Percentiles rank a stretch among this genome's conserved stretches.
phyloP scores from a whole-genome alignment of 2,797 vertebrate genomes.

The Dryobates pubescens region DNA sequence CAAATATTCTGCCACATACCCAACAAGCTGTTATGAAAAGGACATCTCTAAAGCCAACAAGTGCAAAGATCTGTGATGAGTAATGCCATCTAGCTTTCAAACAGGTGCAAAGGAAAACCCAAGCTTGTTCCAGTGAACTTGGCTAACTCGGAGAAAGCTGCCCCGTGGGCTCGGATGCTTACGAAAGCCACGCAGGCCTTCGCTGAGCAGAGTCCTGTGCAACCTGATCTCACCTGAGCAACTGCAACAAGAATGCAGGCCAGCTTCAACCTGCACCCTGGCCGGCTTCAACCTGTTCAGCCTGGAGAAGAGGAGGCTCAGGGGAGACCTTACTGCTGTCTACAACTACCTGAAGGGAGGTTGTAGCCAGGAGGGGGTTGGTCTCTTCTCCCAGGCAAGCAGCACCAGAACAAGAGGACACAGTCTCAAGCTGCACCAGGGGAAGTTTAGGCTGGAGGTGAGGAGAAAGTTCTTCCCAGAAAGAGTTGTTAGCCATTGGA shows the following conservation, averaged over 20 bases:
- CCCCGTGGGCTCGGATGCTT: background rate
- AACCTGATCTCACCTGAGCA: background rate
- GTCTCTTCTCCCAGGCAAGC: too few relatives aligned
- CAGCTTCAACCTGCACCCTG: background rate
- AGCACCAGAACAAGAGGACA: too few relatives aligned
- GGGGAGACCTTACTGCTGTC: too few relatives aligned
- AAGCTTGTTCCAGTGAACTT: conserved; percentile 23
- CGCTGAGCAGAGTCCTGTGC: background rate
- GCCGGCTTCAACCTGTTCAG: too few relatives aligned
- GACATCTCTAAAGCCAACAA: background rate
- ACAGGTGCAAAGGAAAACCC: background rate
- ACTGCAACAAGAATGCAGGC: background rate
- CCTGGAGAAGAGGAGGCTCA: too few relatives aligned
- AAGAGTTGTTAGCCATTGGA: too few relatives aligned
- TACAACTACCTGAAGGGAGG: too few relatives aligned
- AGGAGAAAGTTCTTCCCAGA: too few relatives aligned
- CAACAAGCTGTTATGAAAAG: background rate
- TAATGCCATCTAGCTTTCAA: conserved; percentile 37
- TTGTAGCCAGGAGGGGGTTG: too few relatives aligned
- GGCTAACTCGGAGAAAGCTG: conserved; percentile 14
- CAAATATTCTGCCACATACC: background rate
- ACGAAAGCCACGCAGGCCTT: background rate
- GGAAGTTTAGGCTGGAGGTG: too few relatives aligned
- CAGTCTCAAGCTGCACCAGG: too few relatives aligned
- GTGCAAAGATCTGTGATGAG: background rate